These are phyloP conservation scores for Trissonchulus sp. DNA, from an alignment of 2,888 invertebrate species.

Conservation along the genomic window DNA sequence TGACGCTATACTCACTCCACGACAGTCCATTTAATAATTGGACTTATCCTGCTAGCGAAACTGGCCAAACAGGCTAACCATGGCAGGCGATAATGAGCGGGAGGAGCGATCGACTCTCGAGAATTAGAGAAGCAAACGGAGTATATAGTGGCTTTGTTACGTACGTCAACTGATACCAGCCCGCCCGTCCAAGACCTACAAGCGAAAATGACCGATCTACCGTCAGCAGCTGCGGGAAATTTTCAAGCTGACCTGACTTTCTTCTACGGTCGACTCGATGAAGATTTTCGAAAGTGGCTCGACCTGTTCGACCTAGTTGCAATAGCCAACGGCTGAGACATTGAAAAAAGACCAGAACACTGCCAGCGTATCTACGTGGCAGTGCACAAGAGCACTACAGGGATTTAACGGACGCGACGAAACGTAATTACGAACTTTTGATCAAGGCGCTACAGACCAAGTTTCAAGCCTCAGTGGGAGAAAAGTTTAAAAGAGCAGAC, in stretches of 20 bases:
- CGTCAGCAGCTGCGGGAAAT: no score
- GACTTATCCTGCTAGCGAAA: no score
- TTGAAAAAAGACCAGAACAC: neutral
- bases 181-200: no score
- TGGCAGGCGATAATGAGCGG: no score
- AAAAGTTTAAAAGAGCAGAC: neutral
- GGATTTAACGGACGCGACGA: neutral
- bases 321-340: neutral
- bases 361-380: slow-evolving; percentile 6
- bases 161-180: no score
- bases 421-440: neutral
- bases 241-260: slow-evolving; percentile 3
- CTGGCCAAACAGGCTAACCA: no score
- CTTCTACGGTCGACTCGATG: neutral
- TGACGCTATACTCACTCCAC: no score
- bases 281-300: slow-evolving; percentile 7
- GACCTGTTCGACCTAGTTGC: neutral
- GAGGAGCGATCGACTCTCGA: no score
- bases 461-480: slow-evolving; percentile 1
- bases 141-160: no score
- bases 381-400: neutral
- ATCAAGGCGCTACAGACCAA: neutral
- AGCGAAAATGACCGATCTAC: no score
- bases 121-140: no score
- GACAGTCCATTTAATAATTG: no score